These are phyloP conservation scores for Cettia cetti DNA, from an alignment of 2,113 vertebrate species.

Conservation along the genomic window DNA sequence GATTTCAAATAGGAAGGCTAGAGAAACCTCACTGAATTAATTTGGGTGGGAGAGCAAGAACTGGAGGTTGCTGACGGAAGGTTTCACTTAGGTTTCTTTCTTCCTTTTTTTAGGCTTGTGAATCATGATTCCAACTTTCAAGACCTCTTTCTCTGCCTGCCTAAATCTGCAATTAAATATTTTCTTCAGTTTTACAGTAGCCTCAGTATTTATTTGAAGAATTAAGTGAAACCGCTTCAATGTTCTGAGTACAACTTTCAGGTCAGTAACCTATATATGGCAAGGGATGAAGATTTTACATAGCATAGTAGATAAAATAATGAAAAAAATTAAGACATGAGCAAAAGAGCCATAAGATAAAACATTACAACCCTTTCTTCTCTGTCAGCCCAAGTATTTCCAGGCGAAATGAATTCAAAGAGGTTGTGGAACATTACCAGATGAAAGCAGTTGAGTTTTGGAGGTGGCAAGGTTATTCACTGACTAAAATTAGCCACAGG, in stretches of 20 bases:
- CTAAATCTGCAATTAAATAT: neutral
- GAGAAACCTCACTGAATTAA: conserved; percentile 12
- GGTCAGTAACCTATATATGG: neutral
- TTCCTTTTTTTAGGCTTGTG: conserved; percentile 34
- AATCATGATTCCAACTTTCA: conserved; percentile 11
- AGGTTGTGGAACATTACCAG: neutral
- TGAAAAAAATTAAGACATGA: neutral
- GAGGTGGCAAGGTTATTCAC: conserved; percentile 23
- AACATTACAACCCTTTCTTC: neutral
- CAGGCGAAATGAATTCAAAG: neutral
- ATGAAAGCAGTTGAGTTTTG: conserved; percentile 2
- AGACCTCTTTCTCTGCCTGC: neutral
- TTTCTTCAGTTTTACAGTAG: neutral
- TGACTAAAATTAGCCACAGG: conserved; percentile 28
- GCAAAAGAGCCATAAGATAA: neutral
- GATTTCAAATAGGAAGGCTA: neutral
- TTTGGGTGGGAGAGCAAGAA: conserved; percentile 29
- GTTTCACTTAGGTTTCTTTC: neutral
- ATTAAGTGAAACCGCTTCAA: neutral
- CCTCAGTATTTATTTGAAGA: neutral
- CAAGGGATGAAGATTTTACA: neutral
- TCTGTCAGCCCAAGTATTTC: neutral
- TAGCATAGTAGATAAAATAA: neutral
- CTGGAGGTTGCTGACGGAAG: conserved; percentile 38
- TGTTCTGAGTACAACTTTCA: neutral